Evolutionary conservation across 2,888 invertebrate genomes (phyloP).

Genomic region (Tipula vernalis): DNA sequence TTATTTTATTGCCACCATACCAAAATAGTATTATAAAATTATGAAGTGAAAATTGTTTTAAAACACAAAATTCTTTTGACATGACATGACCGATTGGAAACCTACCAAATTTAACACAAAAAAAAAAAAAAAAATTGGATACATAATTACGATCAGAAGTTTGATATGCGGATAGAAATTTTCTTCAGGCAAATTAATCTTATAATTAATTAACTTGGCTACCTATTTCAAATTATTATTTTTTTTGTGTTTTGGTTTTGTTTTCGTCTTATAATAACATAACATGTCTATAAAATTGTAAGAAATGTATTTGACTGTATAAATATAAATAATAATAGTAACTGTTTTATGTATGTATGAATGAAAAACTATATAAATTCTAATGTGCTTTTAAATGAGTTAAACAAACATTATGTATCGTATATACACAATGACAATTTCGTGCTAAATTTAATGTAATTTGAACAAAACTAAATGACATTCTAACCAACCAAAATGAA

Average conservation of each 20-base stretch:
- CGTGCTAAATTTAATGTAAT: background rate
- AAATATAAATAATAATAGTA: background rate
- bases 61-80: background rate
- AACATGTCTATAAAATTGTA: background rate
- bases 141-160: background rate
- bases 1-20: background rate
- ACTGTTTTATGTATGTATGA: background rate
- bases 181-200: background rate
- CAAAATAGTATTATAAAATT: background rate
- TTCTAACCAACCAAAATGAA: background rate
- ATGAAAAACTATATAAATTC: background rate
- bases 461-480: constrained; percentile 4
- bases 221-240: background rate
- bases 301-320: background rate
- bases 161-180: background rate
- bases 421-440: background rate
- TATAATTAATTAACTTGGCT: background rate
- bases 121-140: background rate
- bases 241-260: too few species aligned
- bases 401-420: background rate
- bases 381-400: background rate
- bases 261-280: background rate
- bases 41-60: background rate
- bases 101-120: background rate
- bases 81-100: background rate